These are phyloP conservation scores for Ellobius talpinus DNA, from an alignment of 2,113 vertebrate genomes.

Conservation along the genomic window DNA sequence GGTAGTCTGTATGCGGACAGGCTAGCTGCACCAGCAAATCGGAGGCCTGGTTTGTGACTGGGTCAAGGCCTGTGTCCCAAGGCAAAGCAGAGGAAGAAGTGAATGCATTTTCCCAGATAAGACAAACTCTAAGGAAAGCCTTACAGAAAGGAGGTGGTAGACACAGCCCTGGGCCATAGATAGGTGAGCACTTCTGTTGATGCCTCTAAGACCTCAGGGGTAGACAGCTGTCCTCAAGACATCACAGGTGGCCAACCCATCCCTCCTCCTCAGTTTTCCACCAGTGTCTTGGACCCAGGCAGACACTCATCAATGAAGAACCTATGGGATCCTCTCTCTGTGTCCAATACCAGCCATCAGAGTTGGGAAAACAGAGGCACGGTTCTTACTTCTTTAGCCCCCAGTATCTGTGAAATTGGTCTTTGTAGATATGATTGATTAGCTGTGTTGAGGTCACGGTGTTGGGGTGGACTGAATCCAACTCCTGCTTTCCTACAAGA, in stretches of 20 bases:
- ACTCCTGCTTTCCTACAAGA: too few species aligned
- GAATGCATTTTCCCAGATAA: background rate
- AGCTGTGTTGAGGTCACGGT: rapidly evolving
- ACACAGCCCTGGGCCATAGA: too few species aligned
- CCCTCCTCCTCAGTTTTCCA: rapidly evolving
- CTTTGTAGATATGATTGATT: background rate
- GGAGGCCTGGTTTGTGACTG: background rate
- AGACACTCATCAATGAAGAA: too few species aligned
- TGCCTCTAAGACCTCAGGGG: background rate
- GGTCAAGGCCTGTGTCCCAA: background rate
- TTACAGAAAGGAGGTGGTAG: background rate
- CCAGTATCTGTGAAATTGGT: background rate
- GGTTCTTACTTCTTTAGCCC: too few species aligned
- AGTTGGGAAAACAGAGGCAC: background rate
- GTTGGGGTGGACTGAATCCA: background rate
- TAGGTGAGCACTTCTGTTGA: background rate
- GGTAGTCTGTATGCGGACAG: background rate
- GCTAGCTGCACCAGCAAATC: background rate
- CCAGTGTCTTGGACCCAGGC: background rate
- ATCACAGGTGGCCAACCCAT: background rate
- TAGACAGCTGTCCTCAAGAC: background rate
- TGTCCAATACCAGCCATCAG: background rate
- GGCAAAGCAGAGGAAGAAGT: background rate
- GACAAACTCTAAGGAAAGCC: background rate
- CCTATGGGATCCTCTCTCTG: background rate